Conservation (phyloP, 2,113 vertebrate species). For the Xenopus borealis region DNA sequence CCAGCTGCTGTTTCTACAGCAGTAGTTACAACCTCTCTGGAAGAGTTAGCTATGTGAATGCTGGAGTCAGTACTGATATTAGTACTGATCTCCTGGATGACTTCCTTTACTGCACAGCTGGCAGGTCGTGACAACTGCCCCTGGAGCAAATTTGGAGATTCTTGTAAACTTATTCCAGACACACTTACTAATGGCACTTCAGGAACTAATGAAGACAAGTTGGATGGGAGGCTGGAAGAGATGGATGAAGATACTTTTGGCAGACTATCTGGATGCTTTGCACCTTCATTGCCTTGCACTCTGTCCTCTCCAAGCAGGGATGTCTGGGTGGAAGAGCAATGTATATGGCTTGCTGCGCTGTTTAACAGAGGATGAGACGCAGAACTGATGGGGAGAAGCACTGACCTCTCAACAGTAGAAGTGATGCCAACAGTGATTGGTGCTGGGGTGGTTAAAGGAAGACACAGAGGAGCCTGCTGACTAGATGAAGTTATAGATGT, state of each 20-base stretch:
- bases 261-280: constrained; percentile 59
- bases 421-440: constrained; percentile 61
- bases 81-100: constrained; percentile 45
- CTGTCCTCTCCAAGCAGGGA: constrained; percentile 50
- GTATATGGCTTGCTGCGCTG: constrained; percentile 48
- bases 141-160: constrained; percentile 50
- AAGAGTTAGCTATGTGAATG: neutral
- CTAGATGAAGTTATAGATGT: constrained; percentile 63
- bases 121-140: constrained; percentile 50
- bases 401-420: constrained; percentile 29
- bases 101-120: constrained; percentile 46
- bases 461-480: constrained; percentile 65
- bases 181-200: constrained; percentile 48
- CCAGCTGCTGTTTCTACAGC: constrained; percentile 50
- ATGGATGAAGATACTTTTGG: constrained; percentile 46
- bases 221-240: constrained; percentile 47
- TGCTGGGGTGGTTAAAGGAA: constrained; percentile 64
- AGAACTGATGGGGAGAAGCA: constrained; percentile 24
- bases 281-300: constrained; percentile 46
- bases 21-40: constrained; percentile 24
- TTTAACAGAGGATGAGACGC: constrained; percentile 42
- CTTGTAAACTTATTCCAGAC: constrained; percentile 46
- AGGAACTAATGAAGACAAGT: constrained; percentile 38
- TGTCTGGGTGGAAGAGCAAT: constrained; percentile 45
- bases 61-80: constrained; percentile 49